phyloP scores from a whole-genome alignment of 2,797 vertebrate species.

The Lemur catta region DNA sequence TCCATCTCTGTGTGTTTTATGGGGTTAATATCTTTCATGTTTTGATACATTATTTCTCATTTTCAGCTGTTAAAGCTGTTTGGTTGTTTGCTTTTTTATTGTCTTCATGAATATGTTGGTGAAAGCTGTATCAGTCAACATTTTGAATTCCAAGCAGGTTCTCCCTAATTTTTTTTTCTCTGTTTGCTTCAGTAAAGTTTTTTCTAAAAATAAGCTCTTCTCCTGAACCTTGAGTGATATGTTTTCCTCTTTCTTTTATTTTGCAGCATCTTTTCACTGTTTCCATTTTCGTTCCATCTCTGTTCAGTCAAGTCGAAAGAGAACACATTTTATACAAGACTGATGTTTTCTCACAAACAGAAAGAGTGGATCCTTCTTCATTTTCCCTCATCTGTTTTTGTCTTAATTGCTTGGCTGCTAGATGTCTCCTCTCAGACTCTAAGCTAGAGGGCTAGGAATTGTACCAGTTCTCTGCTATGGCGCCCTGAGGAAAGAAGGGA shows the following conservation, averaged over 20 bases:
- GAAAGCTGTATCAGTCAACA: constrained; percentile 37
- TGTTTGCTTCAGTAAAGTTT: constrained; percentile 38
- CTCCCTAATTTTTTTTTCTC: neutral
- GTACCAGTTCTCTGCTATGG: neutral
- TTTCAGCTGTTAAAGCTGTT: constrained; percentile 24
- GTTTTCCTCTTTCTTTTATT: constrained; percentile 40
- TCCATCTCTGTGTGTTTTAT: neutral
- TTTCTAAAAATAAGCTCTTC: constrained; percentile 50
- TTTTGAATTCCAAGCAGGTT: constrained; percentile 45
- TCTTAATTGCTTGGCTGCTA: neutral
- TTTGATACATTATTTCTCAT: constrained; percentile 26
- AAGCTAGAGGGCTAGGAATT: neutral
- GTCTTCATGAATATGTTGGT: neutral
- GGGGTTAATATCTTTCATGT: neutral
- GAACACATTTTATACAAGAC: neutral
- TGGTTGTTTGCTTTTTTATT: neutral
- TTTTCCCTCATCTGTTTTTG: neutral
- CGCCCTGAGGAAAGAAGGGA: neutral
- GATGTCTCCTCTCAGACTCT: neutral
- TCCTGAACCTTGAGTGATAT: constrained; percentile 15
- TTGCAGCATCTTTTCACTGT: constrained; percentile 24
- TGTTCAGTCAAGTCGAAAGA: constrained; percentile 42
- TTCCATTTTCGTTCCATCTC: constrained; percentile 17
- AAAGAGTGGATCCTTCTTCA: neutral
- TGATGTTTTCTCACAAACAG: constrained; percentile 9